Base-by-base conservation (phyloP, 2,797 vertebrate genomes). In the Phoxinus dragarum region DNA sequence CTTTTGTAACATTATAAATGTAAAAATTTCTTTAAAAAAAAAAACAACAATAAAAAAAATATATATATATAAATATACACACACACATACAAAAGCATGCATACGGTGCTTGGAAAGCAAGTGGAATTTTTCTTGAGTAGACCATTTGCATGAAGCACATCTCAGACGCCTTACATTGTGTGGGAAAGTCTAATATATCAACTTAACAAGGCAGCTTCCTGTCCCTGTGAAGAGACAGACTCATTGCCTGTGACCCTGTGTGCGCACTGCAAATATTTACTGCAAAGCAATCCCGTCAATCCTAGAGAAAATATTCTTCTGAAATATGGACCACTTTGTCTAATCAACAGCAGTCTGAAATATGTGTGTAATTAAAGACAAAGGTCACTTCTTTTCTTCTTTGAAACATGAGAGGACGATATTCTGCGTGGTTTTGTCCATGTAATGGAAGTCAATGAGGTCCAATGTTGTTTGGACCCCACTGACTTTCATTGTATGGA, bases 101-200 rank as follows among this genome's bases (percentile, higher is more conserved):
- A 40, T 40, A 11, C 10, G 11, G 11, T 44, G 11, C 1, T 44
- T 49, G 8, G 52, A 83, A 83, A 52, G 21, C 40, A 4, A 34
- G 49, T 59, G 27, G 19, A 69, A 44, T 69, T 66, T 84, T 69
- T 59, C 67, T 40, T 64, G 54, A 56, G 11, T 47, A 56, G n/a
- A 80, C 19, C 11, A 44, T 74, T 56, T 54, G 16, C 42, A 56
- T 64, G 52, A 27, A 68, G 66, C 52, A 3, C 11, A 16, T 78
- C 66, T 64, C 31, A 44, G 23, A 61, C 9, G n/a, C 2, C n/a
- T 7, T 74, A 59, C 40, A 84, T 12, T 67, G 79, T 91, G 90
- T 94, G 93, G 90, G 93, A 94, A 94, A 89, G 87, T 93, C 87
- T 90, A 86, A 85, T 89, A 83, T 89, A 87, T 91, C 88, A 83